phyloP scores from a whole-genome alignment of 2,888 invertebrate species.

The Malthinus flaveolus region DNA sequence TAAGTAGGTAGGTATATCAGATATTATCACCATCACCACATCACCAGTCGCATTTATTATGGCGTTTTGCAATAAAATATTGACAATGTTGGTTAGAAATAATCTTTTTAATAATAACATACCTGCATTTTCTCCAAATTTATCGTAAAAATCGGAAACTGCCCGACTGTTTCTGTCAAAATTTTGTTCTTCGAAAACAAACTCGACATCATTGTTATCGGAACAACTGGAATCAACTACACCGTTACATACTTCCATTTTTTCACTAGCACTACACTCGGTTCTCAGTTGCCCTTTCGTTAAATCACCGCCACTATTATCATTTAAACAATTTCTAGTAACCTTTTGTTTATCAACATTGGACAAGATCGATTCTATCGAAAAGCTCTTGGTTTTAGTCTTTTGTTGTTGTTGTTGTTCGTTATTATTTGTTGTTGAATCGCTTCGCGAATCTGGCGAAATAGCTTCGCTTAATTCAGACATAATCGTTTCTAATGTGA shows the following conservation, averaged over 20 bases:
- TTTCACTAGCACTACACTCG: not conserved
- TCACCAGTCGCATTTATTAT: too few species aligned
- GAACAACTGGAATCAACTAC: constrained; percentile 11
- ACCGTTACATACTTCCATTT: not conserved
- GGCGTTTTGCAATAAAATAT: too few species aligned
- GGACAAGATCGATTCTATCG: constrained; percentile 45
- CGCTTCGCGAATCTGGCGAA: not conserved
- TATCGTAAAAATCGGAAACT: constrained; percentile 8
- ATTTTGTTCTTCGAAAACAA: constrained; percentile 14
- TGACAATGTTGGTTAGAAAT: too few species aligned
- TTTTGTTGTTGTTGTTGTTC: constrained; percentile 3
- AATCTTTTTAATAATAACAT: not conserved
- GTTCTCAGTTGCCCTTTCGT: not conserved
- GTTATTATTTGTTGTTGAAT: not conserved
- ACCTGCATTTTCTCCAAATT: constrained; percentile 15
- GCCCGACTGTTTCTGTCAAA: not conserved
- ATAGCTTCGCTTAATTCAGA: too few species aligned
- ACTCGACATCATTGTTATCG: constrained; percentile 22
- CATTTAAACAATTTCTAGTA: not conserved
- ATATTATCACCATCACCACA: too few species aligned
- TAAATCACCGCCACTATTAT: not conserved
- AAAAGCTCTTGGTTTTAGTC: constrained; percentile 41
- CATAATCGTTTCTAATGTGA: too few species aligned
- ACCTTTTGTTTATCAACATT: not conserved
- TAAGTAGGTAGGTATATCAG: too few species aligned